These are phyloP conservation scores for Zaprionus kolodkinae DNA, from an alignment of 1,140 invertebrate genomes.

Conservation along the genomic window DNA sequence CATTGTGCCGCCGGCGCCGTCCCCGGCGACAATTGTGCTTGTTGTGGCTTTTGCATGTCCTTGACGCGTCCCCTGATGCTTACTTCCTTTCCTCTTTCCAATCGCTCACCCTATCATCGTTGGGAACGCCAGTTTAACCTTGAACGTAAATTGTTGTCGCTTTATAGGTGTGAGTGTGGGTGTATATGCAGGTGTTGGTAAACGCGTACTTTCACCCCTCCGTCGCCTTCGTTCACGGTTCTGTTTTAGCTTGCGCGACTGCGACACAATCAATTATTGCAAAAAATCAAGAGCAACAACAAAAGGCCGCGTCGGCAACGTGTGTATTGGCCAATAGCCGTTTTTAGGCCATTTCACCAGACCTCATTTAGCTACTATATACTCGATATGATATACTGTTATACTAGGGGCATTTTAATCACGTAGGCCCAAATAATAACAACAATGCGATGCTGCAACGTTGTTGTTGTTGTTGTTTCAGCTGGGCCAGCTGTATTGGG, in stretches of 20 bases:
- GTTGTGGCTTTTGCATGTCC: constrained; percentile 59
- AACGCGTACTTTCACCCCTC: constrained; percentile 35
- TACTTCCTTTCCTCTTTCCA: background rate
- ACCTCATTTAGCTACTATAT: constrained; percentile 41
- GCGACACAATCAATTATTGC: constrained; percentile 38
- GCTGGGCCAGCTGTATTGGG: constrained; percentile 33
- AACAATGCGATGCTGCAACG: constrained; percentile 48
- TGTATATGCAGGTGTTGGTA: constrained; percentile 25
- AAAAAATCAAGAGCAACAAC: constrained; percentile 32
- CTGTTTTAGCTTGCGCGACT: background rate
- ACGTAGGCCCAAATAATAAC: constrained; percentile 76
- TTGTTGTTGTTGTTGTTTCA: constrained; percentile 32
- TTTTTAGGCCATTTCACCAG: constrained; percentile 50
- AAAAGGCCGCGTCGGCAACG: constrained; percentile 2
- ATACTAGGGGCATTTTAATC: constrained; percentile 67
- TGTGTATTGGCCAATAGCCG: constrained; percentile 22
- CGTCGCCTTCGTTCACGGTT: background rate
- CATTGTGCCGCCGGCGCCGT: constrained; percentile 83
- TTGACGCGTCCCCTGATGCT: constrained; percentile 66
- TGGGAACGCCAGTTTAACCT: constrained; percentile 51
- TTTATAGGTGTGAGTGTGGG: constrained; percentile 22
- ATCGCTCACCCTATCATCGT: constrained; percentile 45
- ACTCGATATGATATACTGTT: constrained; percentile 32
- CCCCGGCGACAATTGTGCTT: constrained; percentile 35
- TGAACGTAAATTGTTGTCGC: constrained; percentile 36